Evolutionary conservation across 2,888 invertebrate genomes (phyloP).

Genomic region (Chelonus formosanus): DNA sequence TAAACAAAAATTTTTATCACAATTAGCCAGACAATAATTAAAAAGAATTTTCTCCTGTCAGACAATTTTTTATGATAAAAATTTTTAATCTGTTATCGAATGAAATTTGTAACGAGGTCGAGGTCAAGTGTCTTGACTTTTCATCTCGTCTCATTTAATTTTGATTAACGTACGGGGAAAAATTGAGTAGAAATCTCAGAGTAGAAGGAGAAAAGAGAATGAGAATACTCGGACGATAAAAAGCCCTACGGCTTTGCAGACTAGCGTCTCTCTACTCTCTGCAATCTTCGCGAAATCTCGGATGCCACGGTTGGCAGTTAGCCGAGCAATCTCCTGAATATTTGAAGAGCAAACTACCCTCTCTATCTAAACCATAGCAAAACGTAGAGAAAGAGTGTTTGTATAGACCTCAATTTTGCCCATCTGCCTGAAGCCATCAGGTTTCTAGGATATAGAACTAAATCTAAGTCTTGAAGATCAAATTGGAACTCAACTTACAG

Average conservation of each 20-base stretch:
- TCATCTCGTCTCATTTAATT: slow-evolving; percentile 10
- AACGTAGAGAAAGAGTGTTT: slow-evolving; percentile 32
- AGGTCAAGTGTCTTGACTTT: not conserved
- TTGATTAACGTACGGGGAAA: not conserved
- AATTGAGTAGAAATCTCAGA: not conserved
- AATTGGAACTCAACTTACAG: slow-evolving; percentile 6
- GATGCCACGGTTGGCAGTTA: slow-evolving; percentile 59
- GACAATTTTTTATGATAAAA: too few relatives aligned
- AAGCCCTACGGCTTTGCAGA: slow-evolving; percentile 26
- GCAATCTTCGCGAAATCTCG: slow-evolving; percentile 64
- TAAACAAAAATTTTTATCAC: too few relatives aligned
- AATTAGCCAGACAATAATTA: too few relatives aligned
- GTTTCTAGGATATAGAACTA: slow-evolving; percentile 2
- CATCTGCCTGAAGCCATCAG: not conserved
- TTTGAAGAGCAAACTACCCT: slow-evolving; percentile 52
- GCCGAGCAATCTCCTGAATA: slow-evolving; percentile 63
- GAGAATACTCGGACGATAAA: slow-evolving; percentile 33
- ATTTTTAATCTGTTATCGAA: too few relatives aligned
- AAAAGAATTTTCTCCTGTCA: too few relatives aligned
- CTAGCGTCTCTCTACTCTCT: slow-evolving; percentile 25
- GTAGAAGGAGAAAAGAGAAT: not conserved
- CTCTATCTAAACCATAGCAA: slow-evolving; percentile 35
- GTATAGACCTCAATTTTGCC: slow-evolving; percentile 23
- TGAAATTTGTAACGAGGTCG: not conserved
- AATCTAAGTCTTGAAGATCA: slow-evolving; percentile 14